Evolutionary conservation across 2,888 invertebrate genomes (phyloP).

Genomic region (Agelastica alni): DNA sequence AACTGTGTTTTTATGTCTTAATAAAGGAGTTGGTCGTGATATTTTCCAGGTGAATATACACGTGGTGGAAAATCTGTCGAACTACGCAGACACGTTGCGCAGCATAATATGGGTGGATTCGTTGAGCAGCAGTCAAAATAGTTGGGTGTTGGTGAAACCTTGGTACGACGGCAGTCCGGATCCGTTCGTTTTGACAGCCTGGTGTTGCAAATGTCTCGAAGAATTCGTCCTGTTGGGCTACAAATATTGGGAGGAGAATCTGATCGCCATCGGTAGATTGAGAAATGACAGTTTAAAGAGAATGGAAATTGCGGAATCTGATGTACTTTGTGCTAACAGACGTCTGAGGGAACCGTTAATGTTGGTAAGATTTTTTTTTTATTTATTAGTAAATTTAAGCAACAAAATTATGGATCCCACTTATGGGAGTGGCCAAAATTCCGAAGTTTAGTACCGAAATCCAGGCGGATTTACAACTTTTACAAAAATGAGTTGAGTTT

Average conservation of each 20-base stretch:
- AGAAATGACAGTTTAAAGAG: conserved; percentile 61
- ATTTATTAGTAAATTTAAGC: not conserved
- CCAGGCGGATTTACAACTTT: no score
- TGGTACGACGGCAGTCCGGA: conserved; percentile 55
- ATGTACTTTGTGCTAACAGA: conserved; percentile 49
- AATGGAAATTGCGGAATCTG: conserved; percentile 62
- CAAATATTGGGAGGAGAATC: conserved; percentile 65
- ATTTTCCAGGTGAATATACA: conserved; percentile 59
- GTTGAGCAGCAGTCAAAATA: conserved; percentile 43
- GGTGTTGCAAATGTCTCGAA: conserved; percentile 65
- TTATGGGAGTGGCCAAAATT: no score
- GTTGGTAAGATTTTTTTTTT: conserved; percentile 23
- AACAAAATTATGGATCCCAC: no score
- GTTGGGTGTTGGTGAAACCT: conserved; percentile 43
- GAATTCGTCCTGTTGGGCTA: conserved; percentile 64
- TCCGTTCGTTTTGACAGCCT: conserved; percentile 68
- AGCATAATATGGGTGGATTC: conserved; percentile 69
- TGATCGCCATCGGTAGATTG: conserved; percentile 68
- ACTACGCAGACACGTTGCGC: conserved; percentile 60
- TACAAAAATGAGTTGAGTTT: no score
- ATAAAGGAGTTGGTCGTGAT: no score
- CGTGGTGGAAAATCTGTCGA: conserved; percentile 62
- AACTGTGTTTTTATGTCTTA: no score
- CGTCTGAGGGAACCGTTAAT: conserved; percentile 19
- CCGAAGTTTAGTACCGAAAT: no score